Evolutionary conservation across 2,113 vertebrate genomes (phyloP).

Genomic region (Sarotherodon lohbergeri): DNA sequence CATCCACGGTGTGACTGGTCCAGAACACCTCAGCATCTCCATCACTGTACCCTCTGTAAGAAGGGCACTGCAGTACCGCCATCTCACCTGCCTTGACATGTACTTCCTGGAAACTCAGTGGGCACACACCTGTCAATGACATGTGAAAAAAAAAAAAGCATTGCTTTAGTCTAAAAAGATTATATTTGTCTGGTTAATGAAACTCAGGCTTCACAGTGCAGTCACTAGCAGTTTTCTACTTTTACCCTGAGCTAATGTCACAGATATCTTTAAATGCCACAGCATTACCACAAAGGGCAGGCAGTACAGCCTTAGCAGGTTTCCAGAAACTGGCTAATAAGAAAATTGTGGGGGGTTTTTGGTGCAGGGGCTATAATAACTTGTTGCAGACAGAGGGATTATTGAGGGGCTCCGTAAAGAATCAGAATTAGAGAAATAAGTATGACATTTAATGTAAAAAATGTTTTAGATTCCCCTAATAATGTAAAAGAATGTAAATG

Average conservation of each 20-base stretch:
- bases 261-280: not conserved
- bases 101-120: not conserved
- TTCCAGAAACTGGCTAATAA: not conserved
- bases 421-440: not conserved
- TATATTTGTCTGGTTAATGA: not conserved
- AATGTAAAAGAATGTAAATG: not conserved
- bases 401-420: not conserved
- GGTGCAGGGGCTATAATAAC: not conserved
- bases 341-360: not conserved
- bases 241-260: not conserved
- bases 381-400: not conserved
- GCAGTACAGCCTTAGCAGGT: not conserved
- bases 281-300: not conserved
- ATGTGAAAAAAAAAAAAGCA: not conserved
- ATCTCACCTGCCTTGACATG: slow-evolving; percentile 27
- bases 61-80: not conserved
- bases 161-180: not conserved
- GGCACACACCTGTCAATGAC: not conserved
- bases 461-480: not conserved
- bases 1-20: not conserved
- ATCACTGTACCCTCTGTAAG: not conserved
- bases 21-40: not conserved
- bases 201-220: not conserved
- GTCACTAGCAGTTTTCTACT: not conserved
- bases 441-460: not conserved